Evolutionary conservation across 1,140 invertebrate genomes (phyloP), one percentile per base, ranked within the genome.

Genomic region (Drosophila pallidifrons): DNA sequence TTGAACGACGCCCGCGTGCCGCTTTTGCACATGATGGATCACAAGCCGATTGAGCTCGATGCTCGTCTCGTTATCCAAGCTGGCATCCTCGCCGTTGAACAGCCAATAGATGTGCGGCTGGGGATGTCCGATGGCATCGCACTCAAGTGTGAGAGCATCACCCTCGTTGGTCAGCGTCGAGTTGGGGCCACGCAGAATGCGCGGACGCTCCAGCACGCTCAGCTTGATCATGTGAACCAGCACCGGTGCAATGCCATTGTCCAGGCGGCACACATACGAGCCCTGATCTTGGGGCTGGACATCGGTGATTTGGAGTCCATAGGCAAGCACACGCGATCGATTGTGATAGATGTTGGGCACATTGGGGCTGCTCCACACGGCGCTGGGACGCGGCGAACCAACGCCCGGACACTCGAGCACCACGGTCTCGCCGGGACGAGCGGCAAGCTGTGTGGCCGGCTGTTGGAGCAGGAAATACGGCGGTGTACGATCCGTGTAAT

Each of bases 1-100:
- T 87, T 98, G 97, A 61, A 98, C 96, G 15, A 98, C 96, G 0
- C 98, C 98, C 0, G 96, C 96, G 85, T 98, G 96, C 2, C 85
- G 66, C 57, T 88, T 88, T 69, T 88, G 85, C 5, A 88, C 85
- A 3, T 94, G 94, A 1, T 94, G 93, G 63, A 98, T 95, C 15
- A 93, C 92, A 6, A 97, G 89, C 15, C 94, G 94, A 3, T 93
- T 91, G 64, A 93, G 93, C 16, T 92, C 75, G 15, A 93, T 79
- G 38, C 92, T 92, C 1, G 95, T 93, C 41, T 93, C 93, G 28
- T 93, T 92, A 70, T 95, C 95, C 58, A 92, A 93, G 3, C 92
- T 90, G 1, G 96, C 91, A 15, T 95, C 93, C 61, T 96, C 94
- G 0, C 97, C 97, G 88, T 98, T 98, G 7, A 98, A 94, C 28